Conservation (phyloP, 2,797 vertebrate species). For the Pseudocheirus occidentalis region DNA sequence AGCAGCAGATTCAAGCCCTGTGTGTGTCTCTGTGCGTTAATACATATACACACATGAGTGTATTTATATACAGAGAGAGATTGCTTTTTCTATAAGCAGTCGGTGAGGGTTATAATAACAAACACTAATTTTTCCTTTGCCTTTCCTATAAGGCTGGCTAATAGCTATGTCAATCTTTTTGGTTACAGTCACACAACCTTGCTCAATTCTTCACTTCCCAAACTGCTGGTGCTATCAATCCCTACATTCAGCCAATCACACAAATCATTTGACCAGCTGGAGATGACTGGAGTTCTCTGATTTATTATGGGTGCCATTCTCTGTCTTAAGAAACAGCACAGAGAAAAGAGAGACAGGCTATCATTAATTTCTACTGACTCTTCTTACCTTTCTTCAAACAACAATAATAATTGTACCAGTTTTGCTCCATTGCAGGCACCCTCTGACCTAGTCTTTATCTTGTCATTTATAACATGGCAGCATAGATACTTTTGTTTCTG, state of each 20-base stretch:
- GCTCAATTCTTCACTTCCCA: not conserved
- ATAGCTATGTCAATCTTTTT: not conserved
- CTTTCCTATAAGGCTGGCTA: not conserved
- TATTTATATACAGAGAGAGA: too few relatives aligned
- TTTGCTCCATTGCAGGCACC: not conserved
- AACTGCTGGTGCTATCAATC: slow-evolving; percentile 8
- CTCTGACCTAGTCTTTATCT: not conserved
- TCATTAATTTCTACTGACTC: not conserved
- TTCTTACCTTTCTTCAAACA: not conserved
- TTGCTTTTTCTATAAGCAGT: not conserved
- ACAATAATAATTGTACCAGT: not conserved
- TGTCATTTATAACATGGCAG: not conserved
- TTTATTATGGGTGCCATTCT: not conserved
- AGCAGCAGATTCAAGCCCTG: not conserved
- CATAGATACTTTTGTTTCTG: not conserved
- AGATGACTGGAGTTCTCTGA: not conserved
- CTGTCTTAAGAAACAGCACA: slow-evolving; percentile 39
- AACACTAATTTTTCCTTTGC: not conserved
- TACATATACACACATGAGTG: not conserved
- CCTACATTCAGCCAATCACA: slow-evolving; percentile 19
- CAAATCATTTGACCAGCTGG: not conserved
- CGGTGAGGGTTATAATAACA: not conserved
- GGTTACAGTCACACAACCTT: not conserved
- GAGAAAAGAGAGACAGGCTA: slow-evolving; percentile 5
- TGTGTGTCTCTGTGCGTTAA: not conserved